Conservation (phyloP, 2,113 vertebrate species). For the Ptilorrhoa leucosticta region DNA sequence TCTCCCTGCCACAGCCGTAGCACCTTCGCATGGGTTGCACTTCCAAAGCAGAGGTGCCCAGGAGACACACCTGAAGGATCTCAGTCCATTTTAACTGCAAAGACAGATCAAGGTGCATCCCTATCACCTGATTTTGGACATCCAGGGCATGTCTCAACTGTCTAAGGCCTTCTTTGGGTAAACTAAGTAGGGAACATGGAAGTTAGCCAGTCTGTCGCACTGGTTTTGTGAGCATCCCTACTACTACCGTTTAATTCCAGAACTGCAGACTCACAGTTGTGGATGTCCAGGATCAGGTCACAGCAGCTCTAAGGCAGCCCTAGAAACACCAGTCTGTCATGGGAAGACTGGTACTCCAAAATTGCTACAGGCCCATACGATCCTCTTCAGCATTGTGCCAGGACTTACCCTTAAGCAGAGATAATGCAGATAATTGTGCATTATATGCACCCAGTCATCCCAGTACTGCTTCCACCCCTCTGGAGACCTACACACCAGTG, state of each 20-base stretch:
- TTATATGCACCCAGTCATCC: background rate
- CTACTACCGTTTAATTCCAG: background rate
- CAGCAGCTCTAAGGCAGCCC: background rate
- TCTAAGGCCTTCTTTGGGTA: background rate
- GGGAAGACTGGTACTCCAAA: background rate
- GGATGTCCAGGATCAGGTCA: background rate
- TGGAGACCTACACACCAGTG: background rate
- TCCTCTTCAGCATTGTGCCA: background rate
- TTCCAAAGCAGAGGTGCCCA: background rate
- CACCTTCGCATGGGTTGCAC: fast-evolving
- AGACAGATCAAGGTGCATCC: background rate
- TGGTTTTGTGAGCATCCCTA: background rate
- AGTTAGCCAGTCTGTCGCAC: background rate
- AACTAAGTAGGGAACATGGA: background rate
- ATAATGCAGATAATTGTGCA: background rate
- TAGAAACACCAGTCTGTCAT: background rate
- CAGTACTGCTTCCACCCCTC: background rate
- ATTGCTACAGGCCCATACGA: fast-evolving
- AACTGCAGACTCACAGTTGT: background rate
- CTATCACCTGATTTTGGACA: background rate
- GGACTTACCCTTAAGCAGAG: background rate
- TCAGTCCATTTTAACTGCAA: background rate
- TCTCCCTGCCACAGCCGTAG: background rate
- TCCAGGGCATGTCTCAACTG: background rate
- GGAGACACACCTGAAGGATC: background rate